Evolutionary conservation across 2,113 vertebrate genomes (phyloP).

Genomic region (Halcyon senegalensis): DNA sequence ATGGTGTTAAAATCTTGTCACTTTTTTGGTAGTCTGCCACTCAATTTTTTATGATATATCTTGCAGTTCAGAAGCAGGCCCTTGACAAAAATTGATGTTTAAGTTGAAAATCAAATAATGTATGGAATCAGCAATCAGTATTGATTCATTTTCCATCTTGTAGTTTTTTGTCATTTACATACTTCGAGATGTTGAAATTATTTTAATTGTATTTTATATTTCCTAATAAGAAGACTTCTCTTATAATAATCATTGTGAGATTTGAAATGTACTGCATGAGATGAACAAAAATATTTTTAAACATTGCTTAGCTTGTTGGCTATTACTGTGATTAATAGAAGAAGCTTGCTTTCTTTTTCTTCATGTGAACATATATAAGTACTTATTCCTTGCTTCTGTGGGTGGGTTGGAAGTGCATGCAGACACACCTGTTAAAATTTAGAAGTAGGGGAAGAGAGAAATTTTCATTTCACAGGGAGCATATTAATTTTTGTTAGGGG

Average conservation of each 20-base stretch:
- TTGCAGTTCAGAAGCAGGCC: neutral
- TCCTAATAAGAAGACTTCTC: neutral
- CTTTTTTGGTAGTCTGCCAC: neutral
- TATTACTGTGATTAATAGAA: neutral
- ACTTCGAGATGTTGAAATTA: neutral
- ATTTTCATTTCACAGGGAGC: neutral
- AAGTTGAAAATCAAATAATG: neutral
- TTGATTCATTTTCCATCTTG: neutral
- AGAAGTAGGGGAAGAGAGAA: neutral
- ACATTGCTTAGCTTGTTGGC: neutral
- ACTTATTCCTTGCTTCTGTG: neutral
- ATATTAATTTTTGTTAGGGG: neutral
- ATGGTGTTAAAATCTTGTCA: constrained; percentile 15
- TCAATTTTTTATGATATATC: neutral
- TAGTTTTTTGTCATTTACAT: neutral
- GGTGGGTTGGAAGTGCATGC: neutral
- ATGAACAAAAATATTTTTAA: neutral
- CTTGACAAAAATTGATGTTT: neutral
- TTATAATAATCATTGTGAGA: accelerated
- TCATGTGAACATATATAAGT: neutral
- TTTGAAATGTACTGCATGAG: neutral
- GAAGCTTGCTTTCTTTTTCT: neutral
- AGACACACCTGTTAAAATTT: neutral
- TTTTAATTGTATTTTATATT: neutral
- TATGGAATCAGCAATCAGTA: neutral